Evolutionary conservation across 2,888 invertebrate species (phyloP), one percentile per base, ranked within the genome.

Genomic region (Sinodicranocentrus sp.): DNA sequence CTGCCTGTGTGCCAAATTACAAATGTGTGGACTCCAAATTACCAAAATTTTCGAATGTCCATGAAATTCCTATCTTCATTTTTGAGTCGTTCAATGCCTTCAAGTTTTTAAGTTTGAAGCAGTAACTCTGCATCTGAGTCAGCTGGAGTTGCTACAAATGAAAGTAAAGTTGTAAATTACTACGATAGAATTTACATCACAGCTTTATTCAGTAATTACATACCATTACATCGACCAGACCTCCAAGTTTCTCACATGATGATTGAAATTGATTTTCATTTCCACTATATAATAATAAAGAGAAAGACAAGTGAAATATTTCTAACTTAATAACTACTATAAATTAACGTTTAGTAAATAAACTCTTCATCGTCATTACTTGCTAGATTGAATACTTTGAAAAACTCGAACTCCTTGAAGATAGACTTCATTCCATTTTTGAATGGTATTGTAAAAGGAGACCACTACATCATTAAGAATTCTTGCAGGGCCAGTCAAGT

Each of bases 381-480:
- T 75, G 39, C 48, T 71, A 3, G 70, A 10, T 76, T 85, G 85
- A 28, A 85, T 48, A n/a, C 57, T 67, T 59, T 86, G 86, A 70
- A 87, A 57, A 33, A 80, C 43, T 13, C 71, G 65, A 39, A 85
- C 82, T 10, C 87, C 85, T 61, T 67, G 59, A 54, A 84, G 54
- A 17, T 85, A 77, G 13, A 75, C 78, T 15, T 84, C 84, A 57
- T 84, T 87, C 87, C 87, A 87, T 43, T 85, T 86, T 54, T 87
- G 86, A 17, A 86, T 71, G 17, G 75, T 48, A 68, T 85, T 86
- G 59, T 87, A 61, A 61, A 85, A 84, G 1, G 84, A 82, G 13
- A 87, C 86, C 8, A 87, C 79, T 26, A 75, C 68, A 71, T 87
- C 87, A 59, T 87, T 87, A 43, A 87, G 68, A 13, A 86, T 77